Conservation (phyloP, 2,113 vertebrate genomes). For the Jacana jacana region DNA sequence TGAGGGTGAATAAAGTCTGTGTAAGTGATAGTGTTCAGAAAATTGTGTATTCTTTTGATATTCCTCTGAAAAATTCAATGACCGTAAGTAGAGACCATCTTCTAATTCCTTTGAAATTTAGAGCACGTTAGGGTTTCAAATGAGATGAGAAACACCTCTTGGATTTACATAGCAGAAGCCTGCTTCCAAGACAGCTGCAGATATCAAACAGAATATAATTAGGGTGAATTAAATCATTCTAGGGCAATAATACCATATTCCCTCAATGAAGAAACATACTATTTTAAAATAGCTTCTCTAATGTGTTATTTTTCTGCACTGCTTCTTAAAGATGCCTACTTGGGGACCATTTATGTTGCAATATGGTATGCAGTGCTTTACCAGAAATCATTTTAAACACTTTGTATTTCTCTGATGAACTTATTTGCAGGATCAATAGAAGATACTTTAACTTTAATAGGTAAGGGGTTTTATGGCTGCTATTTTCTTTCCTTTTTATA, state of each 20-base stretch:
- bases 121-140: conserved; percentile 1
- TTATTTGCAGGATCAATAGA: conserved; percentile 64
- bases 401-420: conserved; percentile 56
- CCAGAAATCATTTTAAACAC: conserved; percentile 61
- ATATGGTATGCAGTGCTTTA: background rate
- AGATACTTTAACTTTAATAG: conserved; percentile 56
- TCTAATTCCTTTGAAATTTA: conserved; percentile 53
- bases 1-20: background rate
- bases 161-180: conserved; percentile 41
- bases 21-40: background rate
- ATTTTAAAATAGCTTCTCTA: conserved; percentile 30
- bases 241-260: conserved; percentile 35
- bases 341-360: conserved; percentile 53
- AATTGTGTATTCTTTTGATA: background rate
- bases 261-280: conserved; percentile 18
- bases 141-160: background rate
- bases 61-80: background rate
- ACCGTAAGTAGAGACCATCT: background rate
- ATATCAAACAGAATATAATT: conserved; percentile 61
- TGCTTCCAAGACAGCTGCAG: conserved; percentile 46
- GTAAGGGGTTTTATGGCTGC: conserved; percentile 58
- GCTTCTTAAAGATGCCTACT: conserved; percentile 54
- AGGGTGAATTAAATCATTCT: conserved; percentile 45
- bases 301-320: conserved; percentile 42
- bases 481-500: conserved; percentile 48